A percentile compares a stretch with the other conserved stretches of the same genome.
phyloP scores from a whole-genome alignment of 2,797 vertebrate species.

The Falco cherrug region DNA sequence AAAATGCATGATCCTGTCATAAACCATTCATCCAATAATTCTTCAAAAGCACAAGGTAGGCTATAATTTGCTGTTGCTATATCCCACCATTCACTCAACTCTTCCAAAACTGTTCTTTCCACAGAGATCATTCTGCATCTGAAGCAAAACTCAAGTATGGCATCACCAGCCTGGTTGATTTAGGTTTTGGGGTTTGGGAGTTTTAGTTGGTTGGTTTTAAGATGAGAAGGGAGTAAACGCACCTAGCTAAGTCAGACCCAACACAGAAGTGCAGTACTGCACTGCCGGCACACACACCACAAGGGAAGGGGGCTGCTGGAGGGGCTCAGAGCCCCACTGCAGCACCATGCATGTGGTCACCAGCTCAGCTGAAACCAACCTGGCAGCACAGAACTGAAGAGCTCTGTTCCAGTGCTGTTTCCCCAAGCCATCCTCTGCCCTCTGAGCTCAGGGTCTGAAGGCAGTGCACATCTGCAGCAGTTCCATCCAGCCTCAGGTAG shows the following conservation, averaged over 20 bases:
- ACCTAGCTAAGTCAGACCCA: not conserved
- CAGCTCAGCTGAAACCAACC: not conserved
- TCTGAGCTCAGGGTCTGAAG: not conserved
- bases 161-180: rapidly evolving
- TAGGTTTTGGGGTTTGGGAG: not conserved
- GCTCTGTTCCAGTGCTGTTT: not conserved
- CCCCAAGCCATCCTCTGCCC: not conserved
- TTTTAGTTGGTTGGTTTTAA: not conserved
- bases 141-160: not conserved
- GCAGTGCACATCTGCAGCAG: not conserved
- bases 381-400: not conserved
- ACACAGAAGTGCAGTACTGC: too few relatives aligned
- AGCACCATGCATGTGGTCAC: rapidly evolving
- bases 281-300: rapidly evolving
- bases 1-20: not conserved
- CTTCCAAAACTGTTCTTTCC: not conserved
- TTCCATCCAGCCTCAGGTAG: not conserved
- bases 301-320: rapidly evolving
- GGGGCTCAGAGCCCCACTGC: rapidly evolving
- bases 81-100: not conserved
- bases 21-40: not conserved
- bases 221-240: not conserved
- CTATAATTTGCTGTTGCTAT: not conserved
- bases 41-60: not conserved
- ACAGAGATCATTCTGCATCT: not conserved